Evolutionary conservation across 2,888 invertebrate species (phyloP).

Genomic region (Stenolophus ochropezus): DNA sequence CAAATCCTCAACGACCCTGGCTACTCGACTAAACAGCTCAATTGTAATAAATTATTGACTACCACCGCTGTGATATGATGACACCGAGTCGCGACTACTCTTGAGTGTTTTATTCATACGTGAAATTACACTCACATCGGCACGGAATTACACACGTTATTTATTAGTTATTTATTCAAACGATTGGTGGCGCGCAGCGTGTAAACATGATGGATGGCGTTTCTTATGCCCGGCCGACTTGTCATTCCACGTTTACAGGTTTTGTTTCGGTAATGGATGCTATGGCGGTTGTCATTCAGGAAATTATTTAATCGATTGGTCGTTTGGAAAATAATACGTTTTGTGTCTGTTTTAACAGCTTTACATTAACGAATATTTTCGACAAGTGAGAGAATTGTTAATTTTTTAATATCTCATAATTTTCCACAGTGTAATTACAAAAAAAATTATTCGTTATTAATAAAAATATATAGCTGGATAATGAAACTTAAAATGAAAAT

Average conservation of each 20-base stretch:
- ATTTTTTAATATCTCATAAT: too few species aligned
- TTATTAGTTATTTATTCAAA: conserved; percentile 58
- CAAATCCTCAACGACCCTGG: background rate
- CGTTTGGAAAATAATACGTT: background rate
- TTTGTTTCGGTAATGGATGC: conserved; percentile 2
- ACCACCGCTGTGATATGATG: conserved; percentile 55
- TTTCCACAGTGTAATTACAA: too few species aligned
- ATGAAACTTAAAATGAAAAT: too few species aligned
- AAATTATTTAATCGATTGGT: conserved; percentile 27
- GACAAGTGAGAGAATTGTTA: too few species aligned
- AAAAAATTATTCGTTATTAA: too few species aligned
- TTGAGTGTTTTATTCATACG: conserved; percentile 45
- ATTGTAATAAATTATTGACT: conserved; percentile 56
- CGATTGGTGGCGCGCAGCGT: conserved; percentile 34
- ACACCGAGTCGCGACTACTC: conserved; percentile 33
- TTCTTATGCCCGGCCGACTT: conserved; percentile 5
- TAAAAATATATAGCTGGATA: too few species aligned
- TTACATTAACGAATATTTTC: too few species aligned
- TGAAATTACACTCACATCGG: conserved; percentile 32
- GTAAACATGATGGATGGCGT: conserved; percentile 42
- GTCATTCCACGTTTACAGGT: conserved; percentile 24
- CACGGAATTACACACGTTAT: conserved; percentile 53
- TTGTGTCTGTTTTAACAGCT: too few species aligned
- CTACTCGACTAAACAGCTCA: conserved; percentile 29
- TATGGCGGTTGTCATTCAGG: background rate